Percentiles rank a stretch among this genome's conserved stretches.
phyloP scores from a whole-genome alignment of 2,888 invertebrate genomes.

The Nomada ruficornis region DNA sequence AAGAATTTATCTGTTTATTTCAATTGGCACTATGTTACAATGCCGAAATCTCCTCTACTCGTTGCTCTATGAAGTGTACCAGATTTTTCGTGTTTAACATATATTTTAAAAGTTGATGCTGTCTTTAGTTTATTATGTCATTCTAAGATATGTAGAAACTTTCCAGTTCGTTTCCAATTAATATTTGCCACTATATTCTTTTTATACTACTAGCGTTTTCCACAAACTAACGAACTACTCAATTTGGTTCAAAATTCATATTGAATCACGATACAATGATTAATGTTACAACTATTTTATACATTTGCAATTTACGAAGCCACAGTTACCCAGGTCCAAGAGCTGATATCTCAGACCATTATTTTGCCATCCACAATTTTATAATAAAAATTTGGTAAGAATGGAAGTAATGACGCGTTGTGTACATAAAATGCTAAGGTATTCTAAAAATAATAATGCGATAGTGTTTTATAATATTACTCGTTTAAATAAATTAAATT shows the following conservation, averaged over 20 bases:
- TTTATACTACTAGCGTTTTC: constrained; percentile 53
- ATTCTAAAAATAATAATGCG: constrained; percentile 48
- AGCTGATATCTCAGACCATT: constrained; percentile 31
- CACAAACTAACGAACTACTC: constrained; percentile 2
- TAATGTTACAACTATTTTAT: constrained; percentile 57
- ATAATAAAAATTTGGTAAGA: constrained; percentile 18
- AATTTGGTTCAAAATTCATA: constrained; percentile 50
- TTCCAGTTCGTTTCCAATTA: constrained; percentile 30
- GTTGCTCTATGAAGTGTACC: constrained; percentile 59
- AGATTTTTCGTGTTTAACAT: constrained; percentile 55
- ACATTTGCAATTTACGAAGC: constrained; percentile 46
- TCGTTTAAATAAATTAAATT: constrained; percentile 49
- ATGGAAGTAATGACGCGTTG: constrained; percentile 29
- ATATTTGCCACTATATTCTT: constrained; percentile 36
- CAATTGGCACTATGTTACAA: constrained; percentile 51
- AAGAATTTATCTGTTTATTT: constrained; percentile 56
- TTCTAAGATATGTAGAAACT: constrained; percentile 38
- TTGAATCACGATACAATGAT: constrained; percentile 32
- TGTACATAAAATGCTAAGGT: constrained; percentile 51
- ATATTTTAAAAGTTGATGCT: constrained; percentile 56
- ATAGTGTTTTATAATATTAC: constrained; percentile 57
- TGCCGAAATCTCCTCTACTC: constrained; percentile 60
- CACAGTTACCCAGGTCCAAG: constrained; percentile 27
- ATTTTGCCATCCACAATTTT: constrained; percentile 38
- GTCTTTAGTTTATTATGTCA: constrained; percentile 54